These are phyloP conservation scores for Machimus rusticus DNA, from an alignment of 2,888 invertebrate species.

Conservation along the genomic window DNA sequence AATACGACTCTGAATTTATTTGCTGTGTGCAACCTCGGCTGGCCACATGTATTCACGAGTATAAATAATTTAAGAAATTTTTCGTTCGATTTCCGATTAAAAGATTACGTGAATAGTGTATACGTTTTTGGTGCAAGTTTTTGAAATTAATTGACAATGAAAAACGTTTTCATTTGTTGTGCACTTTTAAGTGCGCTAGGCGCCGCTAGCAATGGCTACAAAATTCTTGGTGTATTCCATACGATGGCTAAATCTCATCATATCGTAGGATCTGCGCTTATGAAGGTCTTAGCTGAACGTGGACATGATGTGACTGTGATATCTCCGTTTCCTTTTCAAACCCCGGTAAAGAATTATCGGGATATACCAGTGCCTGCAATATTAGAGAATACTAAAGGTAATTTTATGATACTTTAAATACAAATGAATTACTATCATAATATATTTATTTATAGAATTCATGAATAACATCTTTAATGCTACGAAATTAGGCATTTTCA, in stretches of 20 bases:
- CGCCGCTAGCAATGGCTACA: background rate
- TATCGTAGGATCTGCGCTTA: slow-evolving; percentile 56
- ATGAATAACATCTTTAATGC: too few species aligned
- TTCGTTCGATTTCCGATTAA: too few species aligned
- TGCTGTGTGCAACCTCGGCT: too few species aligned
- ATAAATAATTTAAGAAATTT: too few species aligned
- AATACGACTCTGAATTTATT: too few species aligned
- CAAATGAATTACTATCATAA: too few species aligned
- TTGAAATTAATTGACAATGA: background rate
- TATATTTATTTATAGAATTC: too few species aligned
- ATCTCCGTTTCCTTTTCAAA: slow-evolving; percentile 55
- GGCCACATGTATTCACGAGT: too few species aligned
- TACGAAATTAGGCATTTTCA: background rate
- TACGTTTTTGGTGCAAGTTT: background rate
- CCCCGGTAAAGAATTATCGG: slow-evolving; percentile 52
- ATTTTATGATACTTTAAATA: too few species aligned
- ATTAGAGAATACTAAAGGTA: slow-evolving; percentile 20
- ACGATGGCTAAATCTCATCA: slow-evolving; percentile 50
- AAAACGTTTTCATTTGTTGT: background rate
- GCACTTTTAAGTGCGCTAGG: background rate
- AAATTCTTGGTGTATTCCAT: slow-evolving; percentile 37
- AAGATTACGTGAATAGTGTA: background rate
- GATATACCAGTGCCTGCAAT: slow-evolving; percentile 49
- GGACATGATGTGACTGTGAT: slow-evolving; percentile 60
- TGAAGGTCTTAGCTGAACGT: slow-evolving; percentile 55